These are phyloP conservation scores for Nephrocerus scutellatus DNA, from an alignment of 2,888 invertebrate genomes.

Conservation along the genomic window DNA sequence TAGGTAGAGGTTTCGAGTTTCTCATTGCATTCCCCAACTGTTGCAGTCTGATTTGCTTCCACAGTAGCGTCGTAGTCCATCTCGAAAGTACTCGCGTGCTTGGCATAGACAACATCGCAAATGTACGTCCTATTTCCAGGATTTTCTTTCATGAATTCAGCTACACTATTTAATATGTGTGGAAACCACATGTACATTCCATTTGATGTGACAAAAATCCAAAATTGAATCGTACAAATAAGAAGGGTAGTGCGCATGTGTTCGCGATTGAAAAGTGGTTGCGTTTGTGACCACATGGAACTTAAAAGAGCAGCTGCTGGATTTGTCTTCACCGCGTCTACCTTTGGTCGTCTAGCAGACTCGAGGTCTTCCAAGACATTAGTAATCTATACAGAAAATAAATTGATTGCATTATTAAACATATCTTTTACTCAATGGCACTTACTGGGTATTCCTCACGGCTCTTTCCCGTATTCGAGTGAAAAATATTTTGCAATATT, in stretches of 20 bases:
- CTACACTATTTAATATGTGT: slow-evolving; percentile 38
- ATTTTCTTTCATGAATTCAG: slow-evolving; percentile 31
- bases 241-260: slow-evolving; percentile 34
- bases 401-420: background rate
- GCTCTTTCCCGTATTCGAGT: slow-evolving; percentile 29
- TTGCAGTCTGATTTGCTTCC: slow-evolving; percentile 1
- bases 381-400: slow-evolving; percentile 19
- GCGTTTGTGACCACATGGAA: slow-evolving; percentile 41
- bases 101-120: slow-evolving; percentile 33
- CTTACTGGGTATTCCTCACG: slow-evolving; percentile 29
- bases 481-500: slow-evolving; percentile 32
- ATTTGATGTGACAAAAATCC: slow-evolving; percentile 37
- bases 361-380: slow-evolving; percentile 30
- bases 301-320: slow-evolving; percentile 23
- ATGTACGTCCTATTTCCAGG: slow-evolving; percentile 31
- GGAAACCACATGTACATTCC: slow-evolving; percentile 45
- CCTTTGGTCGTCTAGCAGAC: slow-evolving; percentile 19
- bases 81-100: slow-evolving; percentile 20
- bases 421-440: background rate
- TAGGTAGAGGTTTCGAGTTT: slow-evolving; percentile 35
- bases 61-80: slow-evolving; percentile 1
- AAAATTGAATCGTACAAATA: slow-evolving; percentile 39
- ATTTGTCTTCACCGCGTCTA: slow-evolving; percentile 12
- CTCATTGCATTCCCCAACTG: slow-evolving; percentile 25
- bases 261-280: slow-evolving; percentile 36